Base-by-base conservation (phyloP, 2,888 invertebrate genomes). In the Augiades crinisus region DNA sequence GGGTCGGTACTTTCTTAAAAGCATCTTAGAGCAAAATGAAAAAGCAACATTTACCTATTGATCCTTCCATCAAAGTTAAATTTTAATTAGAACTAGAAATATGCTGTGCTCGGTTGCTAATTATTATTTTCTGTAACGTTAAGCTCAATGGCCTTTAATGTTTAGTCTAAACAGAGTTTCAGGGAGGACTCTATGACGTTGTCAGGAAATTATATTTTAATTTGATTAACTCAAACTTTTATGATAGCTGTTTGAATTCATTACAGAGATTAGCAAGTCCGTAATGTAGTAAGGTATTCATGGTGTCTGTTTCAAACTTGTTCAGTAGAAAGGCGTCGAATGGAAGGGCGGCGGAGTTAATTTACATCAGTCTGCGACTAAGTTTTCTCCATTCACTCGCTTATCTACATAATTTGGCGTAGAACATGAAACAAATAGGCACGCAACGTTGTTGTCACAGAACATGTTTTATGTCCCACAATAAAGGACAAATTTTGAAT, bases 341-440 rank as follows among this genome's bases (percentile, higher is more conserved):
- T 78, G 68, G 74, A 73, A 77, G 72, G 74, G 75, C 75, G 69
- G 62, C 67, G 61, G 68, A 83, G 82, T 83, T 82, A 84, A 83
- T 86, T 87, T 84, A 77, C 81, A 80, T 79, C 77, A 78, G 74
- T 79, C 78, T 71, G 76, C 70, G 78, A 69, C 74, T 73, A 84
- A 86, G 84, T 87, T 86, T 75, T 73, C 68, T 63, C 80, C 73
- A 83, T 85, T 84, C 80, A 82, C 73, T 83, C 75, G 78, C 83
- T 82, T 83, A 86, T 86, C 85, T 84, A 72, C 82, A 87, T 84
- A 85, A 87, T 86, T 84, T 81, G 74, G 64, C 77, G 79, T 78
- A 73, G 77, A 80, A 78, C 78, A 81, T 75, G 82, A 78, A 81
- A 81, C 75, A 79, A 84, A 81, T 83, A 80, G 79, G 78, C 76